These are phyloP conservation scores for Lordiphosa collinella DNA, from an alignment of 1,140 invertebrate genomes.

Conservation along the genomic window DNA sequence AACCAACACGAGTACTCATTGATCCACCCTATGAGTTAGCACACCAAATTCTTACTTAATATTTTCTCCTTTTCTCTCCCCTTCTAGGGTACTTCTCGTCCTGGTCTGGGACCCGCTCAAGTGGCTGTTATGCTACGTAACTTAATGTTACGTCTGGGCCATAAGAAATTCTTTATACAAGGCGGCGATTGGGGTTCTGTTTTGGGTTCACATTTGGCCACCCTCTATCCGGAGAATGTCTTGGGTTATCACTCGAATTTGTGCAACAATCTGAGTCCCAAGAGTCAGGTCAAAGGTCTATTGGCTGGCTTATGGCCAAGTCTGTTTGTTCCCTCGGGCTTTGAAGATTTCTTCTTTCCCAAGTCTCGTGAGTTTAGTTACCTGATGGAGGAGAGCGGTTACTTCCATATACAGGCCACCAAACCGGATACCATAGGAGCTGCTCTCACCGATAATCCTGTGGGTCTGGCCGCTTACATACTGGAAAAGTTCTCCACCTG, in stretches of 20 bases:
- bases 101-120: slow-evolving; percentile 84
- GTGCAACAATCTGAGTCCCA: slow-evolving; percentile 78
- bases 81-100: slow-evolving; percentile 81
- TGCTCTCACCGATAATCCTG: slow-evolving; percentile 84
- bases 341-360: slow-evolving; percentile 84
- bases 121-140: slow-evolving; percentile 88
- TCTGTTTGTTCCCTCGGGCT: slow-evolving; percentile 82
- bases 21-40: too few relatives aligned
- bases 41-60: not conserved
- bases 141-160: slow-evolving; percentile 90
- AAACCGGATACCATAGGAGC: slow-evolving; percentile 93
- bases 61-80: not conserved
- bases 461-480: slow-evolving; percentile 89
- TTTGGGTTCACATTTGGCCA: slow-evolving; percentile 83
- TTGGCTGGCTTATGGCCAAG: slow-evolving; percentile 82
- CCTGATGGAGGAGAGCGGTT: slow-evolving; percentile 87
- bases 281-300: slow-evolving; percentile 41
- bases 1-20: too few relatives aligned
- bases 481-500: slow-evolving; percentile 92
- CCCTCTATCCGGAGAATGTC: slow-evolving; percentile 86
- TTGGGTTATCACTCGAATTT: slow-evolving; percentile 84
- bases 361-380: slow-evolving; percentile 80
- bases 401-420: slow-evolving; percentile 91
- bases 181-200: slow-evolving; percentile 90
- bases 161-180: slow-evolving; percentile 89